Percentiles rank a stretch among this genome's conserved stretches.
These are phyloP conservation scores for Salminus brasiliensis DNA, from an alignment of 2,113 vertebrate genomes.

Conservation along the genomic window DNA sequence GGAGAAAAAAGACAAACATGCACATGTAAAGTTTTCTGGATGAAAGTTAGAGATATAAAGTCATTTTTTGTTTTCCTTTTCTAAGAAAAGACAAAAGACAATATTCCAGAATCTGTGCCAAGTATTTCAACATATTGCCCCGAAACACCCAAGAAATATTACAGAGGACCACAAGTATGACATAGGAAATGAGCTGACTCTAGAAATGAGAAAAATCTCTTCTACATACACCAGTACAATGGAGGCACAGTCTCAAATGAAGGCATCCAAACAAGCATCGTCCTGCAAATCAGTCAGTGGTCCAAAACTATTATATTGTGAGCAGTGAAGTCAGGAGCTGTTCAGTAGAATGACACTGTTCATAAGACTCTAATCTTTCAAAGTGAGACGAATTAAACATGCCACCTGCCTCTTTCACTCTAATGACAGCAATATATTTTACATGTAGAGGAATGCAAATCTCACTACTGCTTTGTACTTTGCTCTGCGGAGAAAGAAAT, in stretches of 20 bases:
- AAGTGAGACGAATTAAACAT: not conserved
- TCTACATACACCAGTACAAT: no score
- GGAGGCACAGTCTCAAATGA: no score
- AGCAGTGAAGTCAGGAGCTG: no score
- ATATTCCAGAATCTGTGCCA: constrained; percentile 51
- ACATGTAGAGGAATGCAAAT: no score
- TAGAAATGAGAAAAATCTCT: no score
- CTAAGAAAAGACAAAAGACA: constrained; percentile 33
- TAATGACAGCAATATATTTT: not conserved
- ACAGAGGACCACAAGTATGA: constrained; percentile 26
- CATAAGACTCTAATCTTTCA: not conserved
- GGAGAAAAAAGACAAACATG: not conserved
- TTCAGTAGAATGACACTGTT: not conserved
- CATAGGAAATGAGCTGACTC: no score
- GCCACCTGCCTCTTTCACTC: not conserved
- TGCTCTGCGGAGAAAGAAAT: no score
- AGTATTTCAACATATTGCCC: constrained; percentile 42
- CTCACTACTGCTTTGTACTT: no score
- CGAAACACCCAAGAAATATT: no score
- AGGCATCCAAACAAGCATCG: no score
- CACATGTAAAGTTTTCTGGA: constrained; percentile 23
- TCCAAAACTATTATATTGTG: no score
- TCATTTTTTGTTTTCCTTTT: constrained; percentile 22
- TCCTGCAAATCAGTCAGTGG: not conserved
- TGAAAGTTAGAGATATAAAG: constrained; percentile 3